Conservation (phyloP, 35 echinoderm and acorn worm genomes). For the Nesometra sesokonis region DNA sequence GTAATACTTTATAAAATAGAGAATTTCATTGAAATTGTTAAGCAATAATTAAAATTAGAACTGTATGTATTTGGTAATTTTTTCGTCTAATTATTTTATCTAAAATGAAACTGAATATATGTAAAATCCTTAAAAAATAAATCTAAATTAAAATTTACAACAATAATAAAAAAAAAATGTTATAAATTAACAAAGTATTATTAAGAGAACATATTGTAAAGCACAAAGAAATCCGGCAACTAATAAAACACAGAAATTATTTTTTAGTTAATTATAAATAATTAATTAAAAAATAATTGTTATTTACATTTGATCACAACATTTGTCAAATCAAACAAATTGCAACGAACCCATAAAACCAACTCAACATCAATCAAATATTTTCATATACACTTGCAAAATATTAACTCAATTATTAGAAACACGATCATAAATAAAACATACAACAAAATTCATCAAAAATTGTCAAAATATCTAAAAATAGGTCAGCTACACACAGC, state of each 20-base stretch:
- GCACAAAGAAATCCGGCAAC: not conserved
- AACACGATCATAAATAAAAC: not conserved
- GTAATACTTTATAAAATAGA: too few relatives aligned
- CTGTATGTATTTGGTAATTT: too few relatives aligned
- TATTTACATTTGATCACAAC: not conserved
- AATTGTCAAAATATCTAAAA: not conserved
- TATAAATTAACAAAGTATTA: not conserved
- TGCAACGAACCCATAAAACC: not conserved
- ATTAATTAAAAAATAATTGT: not conserved
- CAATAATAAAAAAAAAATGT: not conserved
- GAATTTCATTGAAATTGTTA: too few relatives aligned
- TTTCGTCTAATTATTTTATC: too few relatives aligned
- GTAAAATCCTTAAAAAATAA: too few relatives aligned
- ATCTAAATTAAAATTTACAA: not conserved
- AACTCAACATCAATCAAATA: not conserved
- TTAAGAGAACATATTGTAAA: not conserved
- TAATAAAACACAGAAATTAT: not conserved
- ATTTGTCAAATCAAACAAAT: not conserved
- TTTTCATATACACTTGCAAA: not conserved
- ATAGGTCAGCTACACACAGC: not conserved
- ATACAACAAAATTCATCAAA: too few relatives aligned
- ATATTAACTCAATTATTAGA: not conserved
- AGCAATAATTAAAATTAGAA: too few relatives aligned
- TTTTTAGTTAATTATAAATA: not conserved
- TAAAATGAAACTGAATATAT: too few relatives aligned